These are phyloP conservation scores for Agonum fuliginosum DNA, from an alignment of 2,888 invertebrate genomes.

Conservation along the genomic window DNA sequence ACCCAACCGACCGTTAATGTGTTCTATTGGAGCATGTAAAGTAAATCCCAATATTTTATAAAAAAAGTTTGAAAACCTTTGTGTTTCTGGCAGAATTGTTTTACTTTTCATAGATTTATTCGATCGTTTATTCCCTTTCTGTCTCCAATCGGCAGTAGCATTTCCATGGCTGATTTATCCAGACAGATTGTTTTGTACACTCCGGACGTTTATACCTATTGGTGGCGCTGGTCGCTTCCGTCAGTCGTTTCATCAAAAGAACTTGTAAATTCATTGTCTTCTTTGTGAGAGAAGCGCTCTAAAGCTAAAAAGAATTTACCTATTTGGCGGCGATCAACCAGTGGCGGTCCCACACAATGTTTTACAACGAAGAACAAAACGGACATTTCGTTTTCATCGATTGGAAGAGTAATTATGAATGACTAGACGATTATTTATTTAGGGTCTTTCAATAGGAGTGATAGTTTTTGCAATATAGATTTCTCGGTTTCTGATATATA, in stretches of 20 bases:
- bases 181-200: conserved; percentile 53
- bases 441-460: background rate
- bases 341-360: background rate
- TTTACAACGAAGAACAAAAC: background rate
- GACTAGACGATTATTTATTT: conserved; percentile 16
- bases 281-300: conserved; percentile 1
- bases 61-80: conserved; percentile 50
- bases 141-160: conserved; percentile 8
- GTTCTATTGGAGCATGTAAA: conserved; percentile 7
- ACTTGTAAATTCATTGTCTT: conserved; percentile 56
- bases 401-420: conserved; percentile 11
- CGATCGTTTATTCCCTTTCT: conserved; percentile 41
- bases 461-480: background rate
- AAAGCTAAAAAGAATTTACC: conserved; percentile 15
- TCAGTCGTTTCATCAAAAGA: conserved; percentile 39
- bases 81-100: conserved; percentile 49
- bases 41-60: conserved; percentile 37
- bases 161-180: conserved; percentile 54
- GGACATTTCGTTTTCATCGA: conserved; percentile 5
- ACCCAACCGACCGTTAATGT: conserved; percentile 9
- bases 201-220: conserved; percentile 40
- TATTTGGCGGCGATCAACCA: conserved; percentile 26
- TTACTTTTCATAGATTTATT: conserved; percentile 56
- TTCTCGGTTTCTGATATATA: background rate
- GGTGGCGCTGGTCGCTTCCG: background rate